Percentiles rank a stretch among this genome's conserved stretches.
Evolutionary conservation across 1,140 invertebrate species (phyloP).

Genomic region (Wiebesia pumilae): DNA sequence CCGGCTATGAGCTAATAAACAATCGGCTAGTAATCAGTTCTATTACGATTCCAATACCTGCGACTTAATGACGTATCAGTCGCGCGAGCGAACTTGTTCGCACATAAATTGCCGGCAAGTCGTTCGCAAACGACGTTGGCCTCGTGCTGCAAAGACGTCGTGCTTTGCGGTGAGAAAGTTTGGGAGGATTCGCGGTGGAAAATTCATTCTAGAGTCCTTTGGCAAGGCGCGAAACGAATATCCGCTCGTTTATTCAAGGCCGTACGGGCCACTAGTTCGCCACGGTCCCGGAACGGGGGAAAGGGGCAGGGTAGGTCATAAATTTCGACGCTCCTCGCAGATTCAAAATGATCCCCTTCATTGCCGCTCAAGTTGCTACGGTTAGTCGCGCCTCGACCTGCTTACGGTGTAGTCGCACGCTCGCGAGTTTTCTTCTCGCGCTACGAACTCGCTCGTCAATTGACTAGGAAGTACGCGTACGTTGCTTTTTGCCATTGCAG

Average conservation of each 20-base stretch:
- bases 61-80: no score
- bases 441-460: not conserved
- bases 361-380: conserved; percentile 62
- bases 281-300: not conserved
- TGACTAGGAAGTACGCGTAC: not conserved
- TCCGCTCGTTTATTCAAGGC: conserved; percentile 12
- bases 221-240: not conserved
- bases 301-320: conserved; percentile 63
- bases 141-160: no score
- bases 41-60: not conserved
- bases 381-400: conserved; percentile 65
- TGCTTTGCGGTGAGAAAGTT: not conserved
- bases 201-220: no score
- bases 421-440: not conserved
- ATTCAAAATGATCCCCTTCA: conserved; percentile 74
- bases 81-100: no score
- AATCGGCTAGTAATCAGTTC: not conserved
- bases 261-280: not conserved
- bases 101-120: not conserved
- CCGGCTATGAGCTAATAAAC: not conserved
- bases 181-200: not conserved
- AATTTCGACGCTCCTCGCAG: conserved; percentile 72
- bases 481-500: no score
- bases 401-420: conserved; percentile 40
- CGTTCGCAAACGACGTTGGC: no score